These are phyloP conservation scores for Drosophila kurseongensis DNA, from an alignment of 1,140 invertebrate genomes.

Conservation along the genomic window DNA sequence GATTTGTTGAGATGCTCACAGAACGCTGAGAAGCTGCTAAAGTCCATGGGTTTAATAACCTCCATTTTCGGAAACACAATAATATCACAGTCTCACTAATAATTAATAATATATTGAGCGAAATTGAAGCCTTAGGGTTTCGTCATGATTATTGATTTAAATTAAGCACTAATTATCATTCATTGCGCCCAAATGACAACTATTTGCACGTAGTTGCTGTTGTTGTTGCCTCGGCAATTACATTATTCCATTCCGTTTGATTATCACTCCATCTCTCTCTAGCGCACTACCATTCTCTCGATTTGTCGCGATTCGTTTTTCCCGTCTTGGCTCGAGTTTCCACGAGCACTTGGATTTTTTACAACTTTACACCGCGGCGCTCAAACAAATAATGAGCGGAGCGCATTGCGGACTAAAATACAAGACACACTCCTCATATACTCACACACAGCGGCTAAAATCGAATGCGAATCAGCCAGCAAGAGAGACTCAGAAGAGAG, in stretches of 20 bases:
- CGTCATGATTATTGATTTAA: slow-evolving; percentile 79
- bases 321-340: slow-evolving; percentile 19
- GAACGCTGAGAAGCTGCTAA: slow-evolving; percentile 82
- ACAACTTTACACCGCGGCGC: slow-evolving; percentile 85
- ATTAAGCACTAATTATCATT: slow-evolving; percentile 83
- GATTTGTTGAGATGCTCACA: slow-evolving; percentile 84
- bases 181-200: slow-evolving; percentile 48
- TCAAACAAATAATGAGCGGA: slow-evolving; percentile 85
- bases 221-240: slow-evolving; percentile 71
- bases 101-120: slow-evolving; percentile 18
- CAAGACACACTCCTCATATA: slow-evolving; percentile 79
- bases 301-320: slow-evolving; percentile 46
- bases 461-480: slow-evolving; percentile 76
- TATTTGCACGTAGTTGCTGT: slow-evolving; percentile 66
- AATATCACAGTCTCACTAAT: slow-evolving; percentile 41
- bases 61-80: slow-evolving; percentile 63
- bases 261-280: slow-evolving; percentile 71
- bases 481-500: slow-evolving; percentile 67
- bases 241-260: slow-evolving; percentile 80
- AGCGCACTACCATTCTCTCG: slow-evolving; percentile 34
- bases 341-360: slow-evolving; percentile 79
- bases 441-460: slow-evolving; percentile 66
- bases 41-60: slow-evolving; percentile 84
- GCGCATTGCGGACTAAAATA: slow-evolving; percentile 81
- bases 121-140: slow-evolving; percentile 67